Conservation (phyloP, 2,113 vertebrate genomes). For the Proteles cristata region DNA sequence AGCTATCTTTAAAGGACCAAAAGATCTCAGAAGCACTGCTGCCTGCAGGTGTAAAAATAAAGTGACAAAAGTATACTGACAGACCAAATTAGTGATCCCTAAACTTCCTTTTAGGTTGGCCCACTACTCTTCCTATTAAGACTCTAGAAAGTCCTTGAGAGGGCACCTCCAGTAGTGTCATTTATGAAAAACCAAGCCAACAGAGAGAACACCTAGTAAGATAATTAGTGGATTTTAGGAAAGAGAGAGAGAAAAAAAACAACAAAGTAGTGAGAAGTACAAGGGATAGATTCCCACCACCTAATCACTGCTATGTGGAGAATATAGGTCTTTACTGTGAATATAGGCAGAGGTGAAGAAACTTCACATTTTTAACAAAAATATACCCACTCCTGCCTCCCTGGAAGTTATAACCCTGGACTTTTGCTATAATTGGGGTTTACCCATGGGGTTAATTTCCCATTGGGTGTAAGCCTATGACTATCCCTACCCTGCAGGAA, state of each 20-base stretch:
- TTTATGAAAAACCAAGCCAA: slow-evolving; percentile 74
- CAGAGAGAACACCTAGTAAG: slow-evolving; percentile 73
- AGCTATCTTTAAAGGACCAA: slow-evolving; percentile 80
- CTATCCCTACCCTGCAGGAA: slow-evolving; percentile 35
- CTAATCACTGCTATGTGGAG: slow-evolving; percentile 67
- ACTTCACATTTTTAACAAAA: slow-evolving; percentile 79
- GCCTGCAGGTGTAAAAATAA: slow-evolving; percentile 82
- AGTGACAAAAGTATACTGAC: slow-evolving; percentile 77
- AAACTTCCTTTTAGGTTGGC: slow-evolving; percentile 77
- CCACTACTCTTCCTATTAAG: slow-evolving; percentile 77
- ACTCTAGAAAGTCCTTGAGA: slow-evolving; percentile 79
- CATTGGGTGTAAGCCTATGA: slow-evolving; percentile 37
- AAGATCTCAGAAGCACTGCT: slow-evolving; percentile 83
- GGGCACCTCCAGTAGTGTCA: slow-evolving; percentile 75
- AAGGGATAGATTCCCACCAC: slow-evolving; percentile 39
- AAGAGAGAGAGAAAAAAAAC: background rate
- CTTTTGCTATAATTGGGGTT: slow-evolving; percentile 67
- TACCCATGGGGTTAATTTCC: slow-evolving; percentile 72
- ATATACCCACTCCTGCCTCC: slow-evolving; percentile 48
- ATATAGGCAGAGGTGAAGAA: slow-evolving; percentile 75
- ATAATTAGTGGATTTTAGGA: slow-evolving; percentile 80
- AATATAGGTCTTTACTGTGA: slow-evolving; percentile 53
- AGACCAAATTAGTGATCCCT: slow-evolving; percentile 78
- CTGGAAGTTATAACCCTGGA: slow-evolving; percentile 67
- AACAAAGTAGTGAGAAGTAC: slow-evolving; percentile 73